These are phyloP conservation scores for Cecidostiba fungosa DNA, from an alignment of 2,888 invertebrate species.

Conservation along the genomic window DNA sequence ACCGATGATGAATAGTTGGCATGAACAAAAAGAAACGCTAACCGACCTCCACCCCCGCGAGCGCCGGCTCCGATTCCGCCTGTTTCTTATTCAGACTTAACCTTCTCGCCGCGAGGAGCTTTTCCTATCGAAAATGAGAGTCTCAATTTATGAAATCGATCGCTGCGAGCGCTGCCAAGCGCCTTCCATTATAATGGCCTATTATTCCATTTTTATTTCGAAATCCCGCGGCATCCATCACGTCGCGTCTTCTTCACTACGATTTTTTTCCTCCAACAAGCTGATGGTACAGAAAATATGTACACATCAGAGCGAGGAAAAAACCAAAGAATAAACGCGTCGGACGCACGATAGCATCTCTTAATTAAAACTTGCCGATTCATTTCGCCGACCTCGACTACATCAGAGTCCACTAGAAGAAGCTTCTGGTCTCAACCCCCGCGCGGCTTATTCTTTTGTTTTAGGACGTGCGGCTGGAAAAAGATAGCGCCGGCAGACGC, in stretches of 20 bases:
- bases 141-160: slow-evolving; percentile 64
- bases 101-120: slow-evolving; percentile 53
- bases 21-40: slow-evolving; percentile 80
- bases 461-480: slow-evolving; percentile 67
- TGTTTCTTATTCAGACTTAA: slow-evolving; percentile 61
- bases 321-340: no score
- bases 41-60: slow-evolving; percentile 59
- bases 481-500: slow-evolving; percentile 69
- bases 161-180: slow-evolving; percentile 41
- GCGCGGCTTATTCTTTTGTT: slow-evolving; percentile 73
- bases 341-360: slow-evolving; percentile 78
- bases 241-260: no score
- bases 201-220: slow-evolving; percentile 58
- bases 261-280: no score
- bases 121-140: slow-evolving; percentile 64
- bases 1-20: slow-evolving; percentile 80
- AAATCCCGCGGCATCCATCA: not conserved
- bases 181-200: slow-evolving; percentile 53
- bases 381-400: slow-evolving; percentile 77
- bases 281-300: no score
- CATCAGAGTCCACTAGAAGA: no score
- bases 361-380: slow-evolving; percentile 81
- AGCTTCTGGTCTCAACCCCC: slow-evolving; percentile 48
- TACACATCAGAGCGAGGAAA: slow-evolving; percentile 66
- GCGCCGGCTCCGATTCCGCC: slow-evolving; percentile 48